These are phyloP conservation scores for Drymodes brunneopygia DNA, from an alignment of 2,113 vertebrate species.

Conservation along the genomic window DNA sequence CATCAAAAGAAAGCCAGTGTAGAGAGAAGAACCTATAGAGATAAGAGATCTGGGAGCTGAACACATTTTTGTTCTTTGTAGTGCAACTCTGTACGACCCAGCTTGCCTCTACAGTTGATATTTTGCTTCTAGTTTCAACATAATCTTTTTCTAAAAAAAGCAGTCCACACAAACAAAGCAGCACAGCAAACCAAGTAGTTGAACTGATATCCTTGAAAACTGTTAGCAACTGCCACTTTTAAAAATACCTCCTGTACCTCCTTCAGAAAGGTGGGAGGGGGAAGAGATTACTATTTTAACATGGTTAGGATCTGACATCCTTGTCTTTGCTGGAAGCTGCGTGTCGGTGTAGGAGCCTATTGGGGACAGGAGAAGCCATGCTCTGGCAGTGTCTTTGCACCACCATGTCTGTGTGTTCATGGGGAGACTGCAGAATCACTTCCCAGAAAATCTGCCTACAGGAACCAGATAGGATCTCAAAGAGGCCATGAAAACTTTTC, in stretches of 20 bases:
- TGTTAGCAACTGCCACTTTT: background rate
- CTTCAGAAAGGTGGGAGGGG: background rate
- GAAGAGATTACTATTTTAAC: background rate
- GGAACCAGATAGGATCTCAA: background rate
- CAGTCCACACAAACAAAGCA: background rate
- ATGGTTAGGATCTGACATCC: background rate
- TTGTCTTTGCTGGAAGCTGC: background rate
- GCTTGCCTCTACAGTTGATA: background rate
- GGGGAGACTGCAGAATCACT: background rate
- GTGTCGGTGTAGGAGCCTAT: accelerated
- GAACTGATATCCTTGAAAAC: background rate
- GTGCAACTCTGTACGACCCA: background rate
- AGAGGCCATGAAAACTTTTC: background rate
- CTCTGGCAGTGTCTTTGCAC: background rate
- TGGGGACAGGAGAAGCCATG: background rate
- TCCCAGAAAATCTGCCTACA: background rate
- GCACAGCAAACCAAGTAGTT: background rate
- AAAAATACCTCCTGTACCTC: background rate
- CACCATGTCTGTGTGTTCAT: accelerated
- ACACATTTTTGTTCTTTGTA: background rate
- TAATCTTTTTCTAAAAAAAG: background rate
- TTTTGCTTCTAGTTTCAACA: slow-evolving; percentile 20
- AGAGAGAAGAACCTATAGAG: background rate
- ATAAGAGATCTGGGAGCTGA: background rate
- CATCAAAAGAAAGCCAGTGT: slow-evolving; percentile 29